Conservation (phyloP, 1,140 invertebrate genomes). For the Phenacoccus solenopsis region DNA sequence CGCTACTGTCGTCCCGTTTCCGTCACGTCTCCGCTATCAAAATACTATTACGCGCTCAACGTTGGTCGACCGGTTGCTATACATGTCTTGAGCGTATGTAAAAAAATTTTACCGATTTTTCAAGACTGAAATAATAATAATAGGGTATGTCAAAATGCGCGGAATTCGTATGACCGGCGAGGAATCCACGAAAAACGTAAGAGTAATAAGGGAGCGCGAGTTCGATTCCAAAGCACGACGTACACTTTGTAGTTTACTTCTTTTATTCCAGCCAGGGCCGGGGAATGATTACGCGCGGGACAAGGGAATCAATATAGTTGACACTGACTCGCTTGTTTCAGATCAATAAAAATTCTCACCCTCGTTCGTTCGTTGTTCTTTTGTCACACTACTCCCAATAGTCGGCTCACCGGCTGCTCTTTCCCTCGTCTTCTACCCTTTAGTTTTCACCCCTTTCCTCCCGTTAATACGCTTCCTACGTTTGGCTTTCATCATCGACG, state of each 20-base stretch:
- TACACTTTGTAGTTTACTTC: conserved; percentile 2
- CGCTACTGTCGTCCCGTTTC: conserved; percentile 6
- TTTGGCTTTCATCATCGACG: no score
- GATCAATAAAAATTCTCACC: background rate
- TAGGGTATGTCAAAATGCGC: background rate
- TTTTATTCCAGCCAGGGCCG: background rate
- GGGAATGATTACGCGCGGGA: background rate
- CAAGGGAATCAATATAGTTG: conserved; percentile 13
- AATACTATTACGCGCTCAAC: no score
- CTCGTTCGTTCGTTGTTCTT: conserved; percentile 10
- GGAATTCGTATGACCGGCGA: no score
- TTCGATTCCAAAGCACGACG: background rate
- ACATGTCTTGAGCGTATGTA: background rate
- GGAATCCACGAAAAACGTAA: no score
- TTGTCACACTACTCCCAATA: background rate
- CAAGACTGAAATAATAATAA: background rate
- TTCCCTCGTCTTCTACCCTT: background rate
- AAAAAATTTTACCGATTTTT: background rate
- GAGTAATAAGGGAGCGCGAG: background rate
- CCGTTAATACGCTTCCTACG: no score
- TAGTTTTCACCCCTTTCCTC: background rate
- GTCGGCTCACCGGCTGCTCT: background rate
- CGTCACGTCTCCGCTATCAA: background rate
- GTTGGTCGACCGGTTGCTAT: background rate
- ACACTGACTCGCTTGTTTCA: conserved; percentile 8